These are phyloP conservation scores for Drosophila baimaii DNA, from an alignment of 1,140 invertebrate genomes.

Conservation along the genomic window DNA sequence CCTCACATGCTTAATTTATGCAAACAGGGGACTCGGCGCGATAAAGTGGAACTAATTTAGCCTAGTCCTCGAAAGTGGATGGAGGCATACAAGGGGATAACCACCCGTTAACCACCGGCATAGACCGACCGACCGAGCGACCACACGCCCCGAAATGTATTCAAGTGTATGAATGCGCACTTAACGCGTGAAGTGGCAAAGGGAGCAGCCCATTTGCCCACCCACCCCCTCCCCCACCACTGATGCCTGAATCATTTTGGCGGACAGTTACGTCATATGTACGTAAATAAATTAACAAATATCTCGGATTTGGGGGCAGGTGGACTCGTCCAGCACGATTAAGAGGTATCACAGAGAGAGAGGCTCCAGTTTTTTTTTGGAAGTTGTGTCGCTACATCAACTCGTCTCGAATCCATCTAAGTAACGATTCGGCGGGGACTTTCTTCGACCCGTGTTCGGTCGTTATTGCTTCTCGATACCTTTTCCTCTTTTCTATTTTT, in stretches of 20 bases:
- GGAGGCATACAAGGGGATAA: slow-evolving; percentile 29
- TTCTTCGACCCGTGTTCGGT: not conserved
- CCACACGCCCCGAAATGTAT: slow-evolving; percentile 50
- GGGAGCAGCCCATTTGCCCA: slow-evolving; percentile 24
- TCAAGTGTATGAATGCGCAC: slow-evolving; percentile 71
- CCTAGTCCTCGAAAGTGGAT: slow-evolving; percentile 51
- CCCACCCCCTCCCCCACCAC: not conserved
- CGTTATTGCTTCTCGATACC: slow-evolving; percentile 34
- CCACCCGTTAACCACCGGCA: slow-evolving; percentile 28
- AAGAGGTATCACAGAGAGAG: no score
- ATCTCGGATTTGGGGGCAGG: not conserved
- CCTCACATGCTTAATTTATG: slow-evolving; percentile 25
- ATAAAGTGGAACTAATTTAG: slow-evolving; percentile 77
- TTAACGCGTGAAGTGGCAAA: slow-evolving; percentile 70
- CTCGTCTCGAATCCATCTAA: not conserved
- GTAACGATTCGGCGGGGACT: not conserved
- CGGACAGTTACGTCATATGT: not conserved
- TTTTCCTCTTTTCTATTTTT: no score
- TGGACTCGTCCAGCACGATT: not conserved
- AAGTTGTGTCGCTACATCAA: not conserved
- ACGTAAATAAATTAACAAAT: slow-evolving; percentile 20
- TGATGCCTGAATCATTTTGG: not conserved
- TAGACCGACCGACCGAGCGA: not conserved
- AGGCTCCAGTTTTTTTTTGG: no score
- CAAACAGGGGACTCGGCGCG: slow-evolving; percentile 36